A percentile compares a stretch with the other conserved stretches of the same genome.
Evolutionary conservation across 1,140 invertebrate genomes (phyloP).

Genomic region (Megalonaias nervosa): DNA sequence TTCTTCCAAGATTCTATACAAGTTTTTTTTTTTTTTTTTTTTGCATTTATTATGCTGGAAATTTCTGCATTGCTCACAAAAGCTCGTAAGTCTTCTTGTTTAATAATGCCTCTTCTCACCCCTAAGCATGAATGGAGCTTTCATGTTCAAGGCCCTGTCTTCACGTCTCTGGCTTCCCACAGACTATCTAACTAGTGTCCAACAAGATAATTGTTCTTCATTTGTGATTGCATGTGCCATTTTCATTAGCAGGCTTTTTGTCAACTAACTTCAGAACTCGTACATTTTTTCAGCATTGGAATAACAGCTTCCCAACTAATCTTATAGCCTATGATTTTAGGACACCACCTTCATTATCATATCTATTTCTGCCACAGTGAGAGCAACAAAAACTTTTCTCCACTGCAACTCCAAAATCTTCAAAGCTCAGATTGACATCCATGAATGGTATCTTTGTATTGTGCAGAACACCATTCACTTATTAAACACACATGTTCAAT

Average conservation of each 20-base stretch:
- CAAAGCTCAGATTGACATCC: not conserved
- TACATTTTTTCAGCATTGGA: not conserved
- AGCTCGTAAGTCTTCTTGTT: not conserved
- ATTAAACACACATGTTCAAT: constrained; percentile 1
- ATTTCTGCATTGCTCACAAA: no score
- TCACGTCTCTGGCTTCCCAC: not conserved
- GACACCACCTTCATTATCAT: constrained; percentile 1
- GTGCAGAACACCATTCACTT: not conserved
- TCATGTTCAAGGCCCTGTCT: not conserved
- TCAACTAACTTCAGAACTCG: not conserved
- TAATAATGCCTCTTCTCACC: not conserved
- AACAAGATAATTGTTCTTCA: not conserved
- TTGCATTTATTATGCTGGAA: no score
- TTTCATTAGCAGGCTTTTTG: not conserved
- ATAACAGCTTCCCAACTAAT: not conserved
- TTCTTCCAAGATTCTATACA: no score
- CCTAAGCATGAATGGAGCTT: not conserved
- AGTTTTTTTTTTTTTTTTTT: no score
- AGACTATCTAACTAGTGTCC: not conserved
- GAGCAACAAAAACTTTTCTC: not conserved
- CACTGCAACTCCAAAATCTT: not conserved
- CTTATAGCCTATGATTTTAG: constrained; percentile 1
- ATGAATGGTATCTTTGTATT: not conserved
- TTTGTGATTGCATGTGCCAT: not conserved
- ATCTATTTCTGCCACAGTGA: not conserved